A percentile compares a stretch with the other conserved stretches of the same genome.
Evolutionary conservation across 2,888 invertebrate genomes (phyloP).

Genomic region (Phasia obesa): DNA sequence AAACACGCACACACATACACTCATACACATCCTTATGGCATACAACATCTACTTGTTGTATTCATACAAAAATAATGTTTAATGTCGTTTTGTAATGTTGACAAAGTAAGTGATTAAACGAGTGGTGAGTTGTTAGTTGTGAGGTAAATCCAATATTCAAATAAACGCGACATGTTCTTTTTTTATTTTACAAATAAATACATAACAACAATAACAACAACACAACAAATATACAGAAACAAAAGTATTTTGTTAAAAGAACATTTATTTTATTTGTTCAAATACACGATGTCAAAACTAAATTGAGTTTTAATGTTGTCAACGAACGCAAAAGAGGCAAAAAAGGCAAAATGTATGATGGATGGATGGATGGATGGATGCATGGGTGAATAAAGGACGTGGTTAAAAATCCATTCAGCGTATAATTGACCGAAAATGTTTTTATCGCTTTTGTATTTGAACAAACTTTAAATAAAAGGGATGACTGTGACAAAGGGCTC

Average conservation of each 20-base stretch:
- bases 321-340: too few relatives aligned
- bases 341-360: slow-evolving; percentile 20
- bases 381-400: slow-evolving; percentile 29
- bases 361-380: slow-evolving; percentile 20
- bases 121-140: slow-evolving; percentile 38
- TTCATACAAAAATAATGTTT: slow-evolving; percentile 37
- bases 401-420: slow-evolving; percentile 65
- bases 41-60: slow-evolving; percentile 23
- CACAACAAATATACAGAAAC: slow-evolving; percentile 5
- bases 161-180: slow-evolving; percentile 67
- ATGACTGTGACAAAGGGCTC: slow-evolving; percentile 10
- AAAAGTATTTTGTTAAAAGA: slow-evolving; percentile 75
- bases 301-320: slow-evolving; percentile 82
- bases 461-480: slow-evolving; percentile 8
- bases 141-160: slow-evolving; percentile 71
- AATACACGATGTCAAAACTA: slow-evolving; percentile 78
- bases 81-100: slow-evolving; percentile 38
- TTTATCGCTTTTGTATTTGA: slow-evolving; percentile 65
- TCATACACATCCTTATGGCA: slow-evolving; percentile 22
- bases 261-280: slow-evolving; percentile 82
- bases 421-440: slow-evolving; percentile 71
- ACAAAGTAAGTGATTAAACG: slow-evolving; percentile 36
- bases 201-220: not conserved
- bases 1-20: slow-evolving; percentile 2
- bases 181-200: slow-evolving; percentile 38